Conservation (phyloP, 2,888 invertebrate genomes). For the Epirrhoe tristata region DNA sequence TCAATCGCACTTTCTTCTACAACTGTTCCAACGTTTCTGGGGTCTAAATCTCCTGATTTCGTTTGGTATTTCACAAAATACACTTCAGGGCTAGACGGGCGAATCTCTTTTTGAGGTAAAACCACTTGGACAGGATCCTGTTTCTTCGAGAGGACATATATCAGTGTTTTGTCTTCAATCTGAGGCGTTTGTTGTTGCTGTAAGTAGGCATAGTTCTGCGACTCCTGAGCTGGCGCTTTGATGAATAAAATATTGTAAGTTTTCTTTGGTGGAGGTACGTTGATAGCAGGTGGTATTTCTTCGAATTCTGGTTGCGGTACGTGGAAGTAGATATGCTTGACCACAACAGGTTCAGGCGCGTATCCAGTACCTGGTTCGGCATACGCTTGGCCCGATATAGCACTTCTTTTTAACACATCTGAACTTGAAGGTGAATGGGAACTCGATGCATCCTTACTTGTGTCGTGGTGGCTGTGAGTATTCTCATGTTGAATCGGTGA, state of each 20-base stretch:
- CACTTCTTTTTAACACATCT: conserved; percentile 25
- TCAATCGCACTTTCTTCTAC: conserved; percentile 38
- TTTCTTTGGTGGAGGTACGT: conserved; percentile 82
- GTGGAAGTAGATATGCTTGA: conserved; percentile 91
- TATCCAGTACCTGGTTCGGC: conserved; percentile 16
- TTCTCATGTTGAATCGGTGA: conserved; percentile 15
- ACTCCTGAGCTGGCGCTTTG: conserved; percentile 88
- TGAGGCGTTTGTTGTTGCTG: conserved; percentile 85
- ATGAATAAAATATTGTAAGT: conserved; percentile 92
- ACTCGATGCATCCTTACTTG: conserved; percentile 10
- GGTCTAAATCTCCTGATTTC: conserved; percentile 40
- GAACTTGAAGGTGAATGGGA: conserved; percentile 5
- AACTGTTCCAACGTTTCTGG: conserved; percentile 35
- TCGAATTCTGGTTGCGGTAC: conserved; percentile 90
- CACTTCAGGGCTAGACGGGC: conserved; percentile 87
- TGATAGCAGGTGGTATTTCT: conserved; percentile 73
- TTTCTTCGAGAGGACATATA: conserved; percentile 90
- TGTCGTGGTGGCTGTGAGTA: conserved; percentile 16
- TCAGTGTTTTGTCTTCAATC: conserved; percentile 89
- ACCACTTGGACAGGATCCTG: conserved; percentile 81
- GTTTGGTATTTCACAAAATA: conserved; percentile 88
- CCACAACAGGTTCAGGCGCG: conserved; percentile 74
- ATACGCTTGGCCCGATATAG: conserved; percentile 12
- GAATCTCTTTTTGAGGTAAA: conserved; percentile 39
- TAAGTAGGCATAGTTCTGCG: conserved; percentile 61